Evolutionary conservation across 1,140 invertebrate species (phyloP).

Genomic region (Pectinophora gossypiella): DNA sequence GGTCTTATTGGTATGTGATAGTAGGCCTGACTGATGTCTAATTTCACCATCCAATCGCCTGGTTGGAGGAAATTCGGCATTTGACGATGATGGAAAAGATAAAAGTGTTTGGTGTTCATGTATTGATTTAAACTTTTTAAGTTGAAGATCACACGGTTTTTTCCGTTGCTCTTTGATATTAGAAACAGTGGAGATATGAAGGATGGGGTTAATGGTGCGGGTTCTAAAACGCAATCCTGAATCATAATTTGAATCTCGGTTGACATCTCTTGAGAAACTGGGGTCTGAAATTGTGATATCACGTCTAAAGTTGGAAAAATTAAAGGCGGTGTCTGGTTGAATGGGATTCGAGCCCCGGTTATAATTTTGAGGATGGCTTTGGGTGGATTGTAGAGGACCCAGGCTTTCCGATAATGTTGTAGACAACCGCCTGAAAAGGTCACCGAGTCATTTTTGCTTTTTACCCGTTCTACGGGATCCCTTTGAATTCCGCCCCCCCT

Average conservation of each 20-base stretch:
- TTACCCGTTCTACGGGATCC: neutral
- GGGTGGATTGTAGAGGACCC: neutral
- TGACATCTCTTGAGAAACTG: neutral
- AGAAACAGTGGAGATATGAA: neutral
- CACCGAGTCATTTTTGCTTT: neutral
- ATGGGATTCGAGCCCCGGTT: neutral
- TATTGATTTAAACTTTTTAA: neutral
- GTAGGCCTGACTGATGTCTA: neutral
- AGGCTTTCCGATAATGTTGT: neutral
- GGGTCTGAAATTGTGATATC: neutral
- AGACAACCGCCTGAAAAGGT: neutral
- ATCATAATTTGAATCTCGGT: neutral
- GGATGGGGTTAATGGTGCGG: neutral
- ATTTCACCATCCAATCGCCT: neutral
- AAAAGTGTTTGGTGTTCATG: neutral
- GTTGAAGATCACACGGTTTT: neutral
- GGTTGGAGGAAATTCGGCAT: neutral
- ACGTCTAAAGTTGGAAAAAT: neutral
- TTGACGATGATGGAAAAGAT: neutral
- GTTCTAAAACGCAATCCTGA: neutral
- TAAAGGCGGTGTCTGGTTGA: neutral
- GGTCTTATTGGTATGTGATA: constrained; percentile 19
- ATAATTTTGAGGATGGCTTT: neutral
- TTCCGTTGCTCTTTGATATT: neutral
- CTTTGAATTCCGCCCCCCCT: neutral